Evolutionary conservation across 2,888 invertebrate genomes (phyloP).

Genomic region (Patella depressa): DNA sequence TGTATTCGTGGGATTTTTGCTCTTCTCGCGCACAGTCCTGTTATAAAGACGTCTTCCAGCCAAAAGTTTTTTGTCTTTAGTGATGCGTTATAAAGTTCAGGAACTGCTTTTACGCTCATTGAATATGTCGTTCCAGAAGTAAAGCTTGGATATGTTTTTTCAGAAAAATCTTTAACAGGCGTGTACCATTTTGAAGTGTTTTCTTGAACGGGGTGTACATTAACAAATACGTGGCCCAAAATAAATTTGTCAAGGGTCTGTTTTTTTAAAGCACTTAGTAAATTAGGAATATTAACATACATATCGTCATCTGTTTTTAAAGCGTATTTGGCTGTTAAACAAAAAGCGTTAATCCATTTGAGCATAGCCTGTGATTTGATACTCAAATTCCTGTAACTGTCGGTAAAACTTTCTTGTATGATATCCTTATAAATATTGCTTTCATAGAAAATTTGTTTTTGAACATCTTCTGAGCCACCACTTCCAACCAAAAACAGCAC

Average conservation of each 20-base stretch:
- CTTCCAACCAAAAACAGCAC: conserved; percentile 63
- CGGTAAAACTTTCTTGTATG: conserved; percentile 67
- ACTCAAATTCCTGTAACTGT: conserved; percentile 71
- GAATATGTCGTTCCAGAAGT: conserved; percentile 95
- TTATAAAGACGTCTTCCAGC: conserved; percentile 92
- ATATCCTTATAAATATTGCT: conserved; percentile 59
- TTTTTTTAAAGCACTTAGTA: conserved; percentile 35
- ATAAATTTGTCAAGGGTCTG: conserved; percentile 36
- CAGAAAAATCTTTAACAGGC: conserved; percentile 82
- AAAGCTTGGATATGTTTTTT: conserved; percentile 86
- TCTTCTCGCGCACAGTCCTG: conserved; percentile 87
- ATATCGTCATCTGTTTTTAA: conserved; percentile 69
- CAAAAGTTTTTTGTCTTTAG: conserved; percentile 83
- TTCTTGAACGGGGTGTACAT: conserved; percentile 80
- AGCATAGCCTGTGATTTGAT: conserved; percentile 71
- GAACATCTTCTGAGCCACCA: conserved; percentile 19
- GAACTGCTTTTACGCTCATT: conserved; percentile 81
- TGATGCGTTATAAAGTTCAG: conserved; percentile 80
- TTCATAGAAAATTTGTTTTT: conserved; percentile 50
- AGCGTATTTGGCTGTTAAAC: conserved; percentile 65
- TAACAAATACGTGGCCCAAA: conserved; percentile 44
- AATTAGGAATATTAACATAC: conserved; percentile 46
- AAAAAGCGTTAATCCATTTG: conserved; percentile 70
- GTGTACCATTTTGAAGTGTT: conserved; percentile 90
- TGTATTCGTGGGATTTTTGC: conserved; percentile 74